phyloP scores from a whole-genome alignment of 2,113 vertebrate genomes.

The Calidris pugnax region DNA sequence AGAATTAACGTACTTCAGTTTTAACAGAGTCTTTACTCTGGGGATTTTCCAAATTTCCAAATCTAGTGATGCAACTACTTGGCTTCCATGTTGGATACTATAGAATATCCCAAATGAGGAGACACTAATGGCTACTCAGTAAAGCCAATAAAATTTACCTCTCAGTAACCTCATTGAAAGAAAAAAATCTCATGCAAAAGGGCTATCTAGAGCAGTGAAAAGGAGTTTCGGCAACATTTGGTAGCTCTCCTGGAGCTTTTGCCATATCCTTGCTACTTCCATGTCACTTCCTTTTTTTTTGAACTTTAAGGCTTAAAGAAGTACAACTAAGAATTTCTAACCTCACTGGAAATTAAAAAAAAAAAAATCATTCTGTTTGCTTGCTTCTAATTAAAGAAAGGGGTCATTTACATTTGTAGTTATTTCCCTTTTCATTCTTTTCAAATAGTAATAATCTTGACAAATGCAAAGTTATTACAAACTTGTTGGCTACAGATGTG shows the following conservation, averaged over 20 bases:
- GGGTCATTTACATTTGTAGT: slow-evolving; percentile 40
- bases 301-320: neutral
- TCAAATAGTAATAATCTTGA: too few species aligned
- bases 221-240: neutral
- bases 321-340: slow-evolving; percentile 7
- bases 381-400: slow-evolving; percentile 48
- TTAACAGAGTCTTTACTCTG: neutral
- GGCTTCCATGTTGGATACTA: neutral
- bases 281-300: neutral
- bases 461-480: slow-evolving; percentile 20
- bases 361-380: slow-evolving; percentile 20
- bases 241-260: neutral
- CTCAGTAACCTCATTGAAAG: neutral
- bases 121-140: neutral
- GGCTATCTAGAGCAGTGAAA: neutral
- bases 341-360: slow-evolving; percentile 28
- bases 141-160: neutral
- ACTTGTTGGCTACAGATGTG: slow-evolving; percentile 43
- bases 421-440: too few species aligned
- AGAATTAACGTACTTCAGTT: neutral
- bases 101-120: neutral
- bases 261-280: neutral
- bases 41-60: neutral
- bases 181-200: neutral
- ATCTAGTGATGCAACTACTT: neutral